Percentiles rank a stretch among this genome's conserved stretches.
Conservation (phyloP, 2,888 invertebrate genomes). For the Machimus atricapillus region DNA sequence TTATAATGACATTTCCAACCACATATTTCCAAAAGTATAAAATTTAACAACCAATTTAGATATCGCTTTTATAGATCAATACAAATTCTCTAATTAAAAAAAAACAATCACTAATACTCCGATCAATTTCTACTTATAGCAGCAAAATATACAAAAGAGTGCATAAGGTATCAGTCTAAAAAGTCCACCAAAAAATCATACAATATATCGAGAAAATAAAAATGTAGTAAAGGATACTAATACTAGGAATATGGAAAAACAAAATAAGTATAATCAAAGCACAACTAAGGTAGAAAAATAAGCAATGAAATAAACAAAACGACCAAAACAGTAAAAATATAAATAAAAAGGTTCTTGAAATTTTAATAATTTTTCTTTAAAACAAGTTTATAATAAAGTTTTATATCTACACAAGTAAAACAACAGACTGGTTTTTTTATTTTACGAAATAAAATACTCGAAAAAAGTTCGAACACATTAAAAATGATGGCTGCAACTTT, state of each 20-base stretch:
- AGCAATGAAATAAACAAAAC: neutral
- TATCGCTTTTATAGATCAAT: neutral
- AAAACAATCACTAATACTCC: neutral
- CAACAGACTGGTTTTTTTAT: neutral
- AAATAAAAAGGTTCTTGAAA: neutral
- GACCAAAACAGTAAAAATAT: neutral
- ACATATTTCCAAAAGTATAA: neutral
- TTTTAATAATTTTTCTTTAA: conserved; percentile 3
- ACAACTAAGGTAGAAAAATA: neutral
- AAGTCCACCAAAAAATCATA: conserved; percentile 16
- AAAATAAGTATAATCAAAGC: neutral
- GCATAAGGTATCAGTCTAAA: conserved; percentile 7
- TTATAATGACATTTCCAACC: neutral
- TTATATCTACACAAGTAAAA: conserved; percentile 14
- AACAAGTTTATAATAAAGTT: conserved; percentile 6
- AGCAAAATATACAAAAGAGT: conserved; percentile 23
- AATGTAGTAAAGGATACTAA: neutral
- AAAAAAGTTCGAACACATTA: neutral
- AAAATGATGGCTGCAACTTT: neutral
- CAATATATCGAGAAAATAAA: neutral
- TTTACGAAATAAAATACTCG: neutral
- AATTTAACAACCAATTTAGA: neutral
- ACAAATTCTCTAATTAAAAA: neutral
- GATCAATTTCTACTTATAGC: neutral
- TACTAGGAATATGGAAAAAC: neutral